Percentiles rank a stretch among this genome's conserved stretches.
These are phyloP conservation scores for Diachasma alloeum DNA, from an alignment of 1,140 invertebrate genomes.

Conservation along the genomic window DNA sequence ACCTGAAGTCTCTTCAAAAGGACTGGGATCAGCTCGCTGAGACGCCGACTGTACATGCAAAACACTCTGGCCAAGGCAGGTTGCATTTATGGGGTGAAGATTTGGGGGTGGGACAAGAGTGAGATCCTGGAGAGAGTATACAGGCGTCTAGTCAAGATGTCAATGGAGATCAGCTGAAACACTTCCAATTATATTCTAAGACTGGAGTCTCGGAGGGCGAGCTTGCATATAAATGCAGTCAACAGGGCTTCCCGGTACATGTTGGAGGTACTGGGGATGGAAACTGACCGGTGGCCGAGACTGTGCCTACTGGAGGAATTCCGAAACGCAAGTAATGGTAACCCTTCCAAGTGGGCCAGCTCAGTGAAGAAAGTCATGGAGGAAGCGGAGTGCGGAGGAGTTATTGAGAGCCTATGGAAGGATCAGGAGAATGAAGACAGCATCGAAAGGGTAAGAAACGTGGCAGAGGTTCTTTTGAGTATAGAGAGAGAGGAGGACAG, in stretches of 20 bases:
- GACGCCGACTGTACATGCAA: conserved; percentile 9
- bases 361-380: background rate
- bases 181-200: background rate
- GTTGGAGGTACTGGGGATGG: conserved; percentile 9
- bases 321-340: background rate
- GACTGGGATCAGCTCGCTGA: background rate
- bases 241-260: background rate
- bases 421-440: background rate
- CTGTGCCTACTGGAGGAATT: conserved; percentile 11
- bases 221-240: background rate
- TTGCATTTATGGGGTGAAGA: conserved; percentile 10
- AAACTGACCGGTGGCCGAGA: conserved; percentile 7
- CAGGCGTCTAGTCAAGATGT: background rate
- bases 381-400: background rate
- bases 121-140: conserved; percentile 2
- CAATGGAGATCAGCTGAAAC: background rate
- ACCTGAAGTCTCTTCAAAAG: too few species aligned
- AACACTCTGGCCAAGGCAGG: conserved; percentile 11
- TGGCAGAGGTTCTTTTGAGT: too few species aligned
- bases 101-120: too few species aligned
- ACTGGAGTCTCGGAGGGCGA: background rate
- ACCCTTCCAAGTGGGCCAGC: background rate
- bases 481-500: background rate
- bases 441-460: too few species aligned
- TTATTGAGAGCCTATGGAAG: background rate